phyloP scores from a whole-genome alignment of 2,113 vertebrate species.

The Sporophila hypoxantha region DNA sequence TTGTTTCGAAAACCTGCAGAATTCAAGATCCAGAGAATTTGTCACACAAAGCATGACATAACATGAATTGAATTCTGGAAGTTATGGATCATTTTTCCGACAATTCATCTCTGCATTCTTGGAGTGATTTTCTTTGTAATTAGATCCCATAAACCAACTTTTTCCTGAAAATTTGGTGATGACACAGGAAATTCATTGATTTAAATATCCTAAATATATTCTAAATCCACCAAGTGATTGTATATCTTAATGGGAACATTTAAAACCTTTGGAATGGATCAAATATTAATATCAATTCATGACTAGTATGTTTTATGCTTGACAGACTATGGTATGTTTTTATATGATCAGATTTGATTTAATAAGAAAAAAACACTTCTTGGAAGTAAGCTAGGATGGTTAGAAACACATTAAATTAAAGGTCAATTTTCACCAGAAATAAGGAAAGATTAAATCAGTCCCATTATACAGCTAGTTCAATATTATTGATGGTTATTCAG shows the following conservation, averaged over 20 bases:
- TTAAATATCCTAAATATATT: not conserved
- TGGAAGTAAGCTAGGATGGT: not conserved
- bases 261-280: not conserved
- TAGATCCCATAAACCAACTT: not conserved
- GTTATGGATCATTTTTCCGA: slow-evolving; percentile 21
- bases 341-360: not conserved
- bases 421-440: not conserved
- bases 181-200: not conserved
- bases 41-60: not conserved
- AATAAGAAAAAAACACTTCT: slow-evolving; percentile 3
- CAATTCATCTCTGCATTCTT: not conserved
- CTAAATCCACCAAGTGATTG: not conserved
- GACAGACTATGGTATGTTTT: not conserved
- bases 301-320: not conserved
- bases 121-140: slow-evolving; percentile 19
- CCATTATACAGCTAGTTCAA: not conserved
- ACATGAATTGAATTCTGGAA: slow-evolving; percentile 26
- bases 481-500: not conserved
- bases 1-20: not conserved
- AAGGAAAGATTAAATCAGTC: not conserved
- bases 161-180: not conserved
- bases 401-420: slow-evolving; percentile 18
- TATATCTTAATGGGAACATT: slow-evolving; percentile 6
- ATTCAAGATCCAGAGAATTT: not conserved
- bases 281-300: slow-evolving; percentile 27